Evolutionary conservation across 2,113 vertebrate species (phyloP).

Genomic region (Platichthys flesus): DNA sequence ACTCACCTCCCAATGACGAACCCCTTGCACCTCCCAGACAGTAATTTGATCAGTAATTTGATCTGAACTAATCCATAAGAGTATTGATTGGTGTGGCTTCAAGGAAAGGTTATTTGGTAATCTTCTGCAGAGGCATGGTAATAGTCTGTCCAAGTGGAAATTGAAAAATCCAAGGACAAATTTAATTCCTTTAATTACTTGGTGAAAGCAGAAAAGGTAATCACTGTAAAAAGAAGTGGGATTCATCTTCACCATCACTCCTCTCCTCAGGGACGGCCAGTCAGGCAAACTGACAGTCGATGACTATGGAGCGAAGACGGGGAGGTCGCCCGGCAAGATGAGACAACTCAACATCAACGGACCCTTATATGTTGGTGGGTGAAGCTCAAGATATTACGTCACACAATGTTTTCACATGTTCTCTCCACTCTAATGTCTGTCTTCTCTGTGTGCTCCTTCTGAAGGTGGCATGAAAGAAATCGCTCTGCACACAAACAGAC

Average conservation of each 20-base stretch:
- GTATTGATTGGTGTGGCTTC: neutral
- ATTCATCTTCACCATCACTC: neutral
- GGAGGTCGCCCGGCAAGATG: constrained; percentile 93
- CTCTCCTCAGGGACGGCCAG: constrained; percentile 88
- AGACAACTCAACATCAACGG: constrained; percentile 95
- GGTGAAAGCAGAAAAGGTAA: too few relatives aligned
- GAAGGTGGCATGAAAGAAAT: constrained; percentile 97
- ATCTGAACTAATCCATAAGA: neutral
- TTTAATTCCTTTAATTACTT: too few relatives aligned
- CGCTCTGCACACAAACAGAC: constrained; percentile 91
- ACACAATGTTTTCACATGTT: neutral
- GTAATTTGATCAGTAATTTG: neutral
- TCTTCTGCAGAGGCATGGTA: too few relatives aligned
- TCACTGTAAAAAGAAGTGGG: neutral
- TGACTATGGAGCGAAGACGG: constrained; percentile 92
- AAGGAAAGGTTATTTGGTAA: neutral
- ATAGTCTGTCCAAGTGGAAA: too few relatives aligned
- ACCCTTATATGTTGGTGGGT: constrained; percentile 91
- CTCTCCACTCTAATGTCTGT: neutral
- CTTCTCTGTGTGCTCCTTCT: constrained; percentile 14
- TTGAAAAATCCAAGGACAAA: too few relatives aligned
- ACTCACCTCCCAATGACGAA: neutral
- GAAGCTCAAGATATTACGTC: neutral
- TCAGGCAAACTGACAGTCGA: constrained; percentile 95
- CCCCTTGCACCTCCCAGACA: neutral